Evolutionary conservation across 1,140 invertebrate species (phyloP).

Genomic region (Psix sp.): DNA sequence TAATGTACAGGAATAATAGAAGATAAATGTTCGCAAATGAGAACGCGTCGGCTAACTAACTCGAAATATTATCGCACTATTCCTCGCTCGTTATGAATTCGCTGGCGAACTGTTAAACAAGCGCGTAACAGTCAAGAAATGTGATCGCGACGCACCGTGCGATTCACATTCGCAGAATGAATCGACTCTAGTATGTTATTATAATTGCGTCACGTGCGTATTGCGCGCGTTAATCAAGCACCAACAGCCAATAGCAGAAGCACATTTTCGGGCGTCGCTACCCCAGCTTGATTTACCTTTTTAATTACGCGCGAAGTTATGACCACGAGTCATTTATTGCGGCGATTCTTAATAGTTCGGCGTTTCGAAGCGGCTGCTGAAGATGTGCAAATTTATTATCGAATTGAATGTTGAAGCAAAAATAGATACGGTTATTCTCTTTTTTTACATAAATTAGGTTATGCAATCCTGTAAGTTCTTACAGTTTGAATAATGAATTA

Average conservation of each 20-base stretch:
- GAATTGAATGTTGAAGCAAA: no score
- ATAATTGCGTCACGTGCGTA: slow-evolving; percentile 46
- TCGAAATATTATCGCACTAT: slow-evolving; percentile 51
- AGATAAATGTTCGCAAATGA: slow-evolving; percentile 57
- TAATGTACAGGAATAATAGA: slow-evolving; percentile 61
- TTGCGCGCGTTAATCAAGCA: slow-evolving; percentile 53
- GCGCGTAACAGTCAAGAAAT: slow-evolving; percentile 54
- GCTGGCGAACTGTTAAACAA: slow-evolving; percentile 29
- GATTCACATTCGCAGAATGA: slow-evolving; percentile 37
- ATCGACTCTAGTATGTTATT: slow-evolving; percentile 56
- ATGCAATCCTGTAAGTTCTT: no score
- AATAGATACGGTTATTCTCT: no score
- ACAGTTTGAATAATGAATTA: no score
- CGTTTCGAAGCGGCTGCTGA: slow-evolving; percentile 13
- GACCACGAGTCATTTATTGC: slow-evolving; percentile 13
- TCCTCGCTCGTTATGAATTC: slow-evolving; percentile 44
- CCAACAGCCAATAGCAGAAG: slow-evolving; percentile 31
- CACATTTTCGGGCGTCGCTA: slow-evolving; percentile 20
- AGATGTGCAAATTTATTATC: slow-evolving; percentile 2
- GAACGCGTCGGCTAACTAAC: slow-evolving; percentile 55
- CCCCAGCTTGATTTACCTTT: slow-evolving; percentile 45
- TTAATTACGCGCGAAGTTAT: slow-evolving; percentile 43
- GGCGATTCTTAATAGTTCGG: slow-evolving; percentile 28
- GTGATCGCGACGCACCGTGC: slow-evolving; percentile 50
- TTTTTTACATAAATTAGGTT: no score